These are phyloP conservation scores for Nesidiocoris tenuis DNA, from an alignment of 2,888 invertebrate genomes.

Conservation along the genomic window DNA sequence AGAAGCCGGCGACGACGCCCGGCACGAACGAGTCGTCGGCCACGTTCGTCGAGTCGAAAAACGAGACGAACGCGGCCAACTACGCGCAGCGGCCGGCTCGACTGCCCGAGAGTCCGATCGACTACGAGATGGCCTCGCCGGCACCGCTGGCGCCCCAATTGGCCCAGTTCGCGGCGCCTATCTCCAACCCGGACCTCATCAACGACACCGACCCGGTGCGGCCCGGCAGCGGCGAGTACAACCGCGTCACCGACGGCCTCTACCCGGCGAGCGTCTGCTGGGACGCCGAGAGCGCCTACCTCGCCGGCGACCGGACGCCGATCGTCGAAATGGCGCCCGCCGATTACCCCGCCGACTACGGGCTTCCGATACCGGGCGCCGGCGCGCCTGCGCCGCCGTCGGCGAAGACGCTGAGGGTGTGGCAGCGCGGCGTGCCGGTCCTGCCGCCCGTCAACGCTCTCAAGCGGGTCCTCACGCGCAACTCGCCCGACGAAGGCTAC, in stretches of 20 bases:
- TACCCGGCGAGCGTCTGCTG: slow-evolving; percentile 82
- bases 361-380: slow-evolving; percentile 63
- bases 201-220: slow-evolving; percentile 68
- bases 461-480: slow-evolving; percentile 79
- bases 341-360: slow-evolving; percentile 76
- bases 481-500: slow-evolving; percentile 86
- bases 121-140: slow-evolving; percentile 9
- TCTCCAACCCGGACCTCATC: slow-evolving; percentile 80
- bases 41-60: slow-evolving; percentile 18
- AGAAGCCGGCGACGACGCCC: slow-evolving; percentile 40
- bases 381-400: slow-evolving; percentile 58
- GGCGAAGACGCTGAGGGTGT: slow-evolving; percentile 79
- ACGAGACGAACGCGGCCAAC: slow-evolving; percentile 29
- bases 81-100: slow-evolving; percentile 46
- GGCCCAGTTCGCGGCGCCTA: slow-evolving; percentile 62
- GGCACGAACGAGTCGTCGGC: slow-evolving; percentile 15
- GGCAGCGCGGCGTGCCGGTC: slow-evolving; percentile 84
- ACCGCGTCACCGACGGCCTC: slow-evolving; percentile 70
- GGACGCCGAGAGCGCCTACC: slow-evolving; percentile 58
- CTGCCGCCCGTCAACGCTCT: slow-evolving; percentile 81
- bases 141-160: slow-evolving; percentile 54
- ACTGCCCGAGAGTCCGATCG: slow-evolving; percentile 37
- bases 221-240: slow-evolving; percentile 75
- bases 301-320: slow-evolving; percentile 67
- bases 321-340: slow-evolving; percentile 64